Evolutionary conservation across 2,797 vertebrate genomes (phyloP), one percentile per base, ranked within the genome.

Genomic region (Enteromius afrohamiltoni): DNA sequence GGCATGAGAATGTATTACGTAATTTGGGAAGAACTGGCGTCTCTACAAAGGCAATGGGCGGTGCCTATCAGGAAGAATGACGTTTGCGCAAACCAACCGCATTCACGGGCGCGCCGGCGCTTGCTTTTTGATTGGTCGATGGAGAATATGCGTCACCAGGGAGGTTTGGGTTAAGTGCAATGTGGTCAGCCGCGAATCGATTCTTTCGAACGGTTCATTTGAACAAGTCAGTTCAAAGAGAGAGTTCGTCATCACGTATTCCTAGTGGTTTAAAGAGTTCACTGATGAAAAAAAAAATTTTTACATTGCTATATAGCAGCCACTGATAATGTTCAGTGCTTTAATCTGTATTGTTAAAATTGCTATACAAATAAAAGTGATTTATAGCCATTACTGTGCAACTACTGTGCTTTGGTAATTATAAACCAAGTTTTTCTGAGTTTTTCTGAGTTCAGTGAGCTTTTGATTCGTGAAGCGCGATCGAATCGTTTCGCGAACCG

Each of bases 1-100:
- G 96, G 92, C 94, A 96, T 93, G 88, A 93, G 93, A 92, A 92
- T 93, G 91, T 90, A 94, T 96, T 94, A 96, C 96, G 96, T 96
- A 93, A 95, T 93, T 89, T 87, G 79, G 92, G 90, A 91, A 93
- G 90, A 91, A 83, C 92, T 92, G 84, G 75, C 90, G 87, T 91
- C 90, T 92, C 92, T 76, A 83, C 88, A 31, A 77, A 84, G 87
- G 85, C 74, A 81, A 85, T 83, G 74, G 86, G 49, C 83, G 81
- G 92, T 90, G 73, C 88, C 78, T 69, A 0, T 9, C 4, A 13
- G 0, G 0, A 5, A 7, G 89, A 94, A 71, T 58, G 89, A 62
- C 93, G 86, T 13, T 11, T 0, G 1, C 0, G 0, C 23, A 0
- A 17, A 73, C 94, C 94, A 94, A 94, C 93, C 87, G 65, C 0